These are phyloP conservation scores for Platalea minor DNA, from an alignment of 2,797 vertebrate genomes.

Conservation along the genomic window DNA sequence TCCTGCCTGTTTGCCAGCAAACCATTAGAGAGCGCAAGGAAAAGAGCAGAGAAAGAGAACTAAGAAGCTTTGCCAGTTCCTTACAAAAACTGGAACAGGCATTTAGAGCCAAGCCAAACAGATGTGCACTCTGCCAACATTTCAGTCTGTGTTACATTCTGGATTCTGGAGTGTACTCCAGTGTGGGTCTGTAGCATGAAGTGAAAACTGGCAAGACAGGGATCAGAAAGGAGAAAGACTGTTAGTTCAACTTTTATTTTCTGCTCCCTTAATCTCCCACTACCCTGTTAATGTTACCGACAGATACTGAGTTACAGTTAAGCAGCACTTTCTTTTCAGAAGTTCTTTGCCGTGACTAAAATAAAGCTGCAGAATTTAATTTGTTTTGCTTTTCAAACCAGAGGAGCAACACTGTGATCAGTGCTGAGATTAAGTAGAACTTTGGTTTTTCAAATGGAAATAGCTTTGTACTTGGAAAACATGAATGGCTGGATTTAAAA, in stretches of 20 bases:
- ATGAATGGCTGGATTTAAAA: conserved; percentile 30
- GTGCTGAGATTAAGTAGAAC: neutral
- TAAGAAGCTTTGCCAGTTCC: neutral
- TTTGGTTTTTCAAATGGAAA: conserved; percentile 28
- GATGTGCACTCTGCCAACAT: neutral
- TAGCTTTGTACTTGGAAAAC: conserved; percentile 20
- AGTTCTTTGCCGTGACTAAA: neutral
- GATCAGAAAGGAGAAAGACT: neutral
- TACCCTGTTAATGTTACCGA: neutral
- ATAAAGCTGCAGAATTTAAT: neutral
- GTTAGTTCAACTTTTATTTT: neutral
- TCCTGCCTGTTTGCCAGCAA: conserved; percentile 23
- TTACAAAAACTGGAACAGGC: neutral
- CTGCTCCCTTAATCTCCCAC: neutral
- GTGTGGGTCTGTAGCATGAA: neutral
- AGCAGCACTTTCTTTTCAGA: neutral
- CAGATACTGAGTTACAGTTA: neutral
- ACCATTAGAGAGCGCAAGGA: neutral
- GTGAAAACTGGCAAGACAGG: neutral
- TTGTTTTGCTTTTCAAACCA: neutral
- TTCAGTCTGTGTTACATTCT: neutral
- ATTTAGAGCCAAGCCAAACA: neutral
- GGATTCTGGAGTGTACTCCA: neutral
- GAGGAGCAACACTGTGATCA: neutral
- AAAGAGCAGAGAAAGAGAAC: neutral